Evolutionary conservation across 2,888 invertebrate species (phyloP), one percentile per base, ranked within the genome.

Genomic region (Drosophila anomelani): DNA sequence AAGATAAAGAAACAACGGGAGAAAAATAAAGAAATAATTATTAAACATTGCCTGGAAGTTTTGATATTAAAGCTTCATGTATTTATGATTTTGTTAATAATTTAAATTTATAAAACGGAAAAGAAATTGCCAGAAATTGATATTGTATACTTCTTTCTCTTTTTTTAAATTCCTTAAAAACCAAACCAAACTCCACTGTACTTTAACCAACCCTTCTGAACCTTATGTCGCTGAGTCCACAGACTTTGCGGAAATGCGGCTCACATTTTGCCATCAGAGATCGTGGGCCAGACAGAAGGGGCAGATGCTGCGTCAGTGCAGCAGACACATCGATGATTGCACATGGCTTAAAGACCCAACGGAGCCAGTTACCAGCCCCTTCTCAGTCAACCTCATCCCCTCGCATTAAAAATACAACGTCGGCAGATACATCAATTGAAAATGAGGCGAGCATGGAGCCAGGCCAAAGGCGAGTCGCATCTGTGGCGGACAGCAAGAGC

Each of bases 321-420:
- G 29, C 70, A 75, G 75, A 75, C 75, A 72, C 83, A 83, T 79
- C 80, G 85, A 84, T 84, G 83, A 84, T 85, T 84, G 81, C 82
- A 74, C 68, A 78, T 66, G 75, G 83, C 80, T 85, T 80, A 79
- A 80, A 79, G 77, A 74, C 64, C 69, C 56, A 13, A 34, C 44
- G 51, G 60, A 60, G 73, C 55, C 72, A 56, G 51, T 51, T 71
- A 47, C 57, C 46, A 41, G 7, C 43, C 23, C 41, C 54, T 38
- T 38, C 58, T 23, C 26, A 10, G 38, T 54, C 23, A 38, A 23
- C 13, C 3, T 36, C 63, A 17, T 20, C 47, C n/a, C 47, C 38
- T 34, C 41, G 67, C 68, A 74, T 73, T 77, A 77, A 79, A 77
- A 72, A 66, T 69, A 57, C 68, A 66, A 66, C 68, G 66, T 66